Evolutionary conservation across 1,140 invertebrate genomes (phyloP), one percentile per base, ranked within the genome.

Genomic region (Trialeurodes vaporariorum): DNA sequence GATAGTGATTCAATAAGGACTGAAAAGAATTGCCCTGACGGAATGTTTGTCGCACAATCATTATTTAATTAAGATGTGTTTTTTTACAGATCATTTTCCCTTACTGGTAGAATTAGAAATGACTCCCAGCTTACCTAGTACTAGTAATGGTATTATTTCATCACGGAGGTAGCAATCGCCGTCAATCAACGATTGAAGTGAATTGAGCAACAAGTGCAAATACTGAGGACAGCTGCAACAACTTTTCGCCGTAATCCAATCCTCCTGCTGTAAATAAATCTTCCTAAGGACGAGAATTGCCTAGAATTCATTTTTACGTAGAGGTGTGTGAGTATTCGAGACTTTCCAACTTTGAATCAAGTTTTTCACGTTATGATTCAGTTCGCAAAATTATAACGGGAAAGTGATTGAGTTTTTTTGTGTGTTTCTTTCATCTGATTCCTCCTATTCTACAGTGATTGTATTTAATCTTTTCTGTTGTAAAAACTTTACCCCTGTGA

Each of bases 21-120:
- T 12, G 49, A 58, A 58, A 58, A 11, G 11, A 17, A 27, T 25
- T 63, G 27, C 27, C 23, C 5, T 5, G n/a, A 9, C 49, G 13
- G 17, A 49, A 12, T 58, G 2, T 64, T 68, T 1, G 58, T 27
- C 59, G 1, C 9, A 1, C 61, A 17, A 0, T 40, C 12, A 63
- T 58, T 26, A 9, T 69, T 71, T 67, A 49, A 72, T 71, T 68
- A n/a, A n/a, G n/a, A n/a, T n/a, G n/a, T n/a, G n/a, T 65, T 73
- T 63, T 69, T 61, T 82, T 80, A 24, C 81, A 83, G 96, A 98
- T 85, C 96, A 98, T 82, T 97, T 98, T 82, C 92, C 95, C 62
- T 81, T 98, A 65, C 81, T 98, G 72, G 94, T 96, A 34, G 94
- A 98, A 80, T 81, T 98, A 72, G 94, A 97, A 81, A 89, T 98